phyloP scores from a whole-genome alignment of 23 tunicate species.

The Oikopleura albicans region DNA sequence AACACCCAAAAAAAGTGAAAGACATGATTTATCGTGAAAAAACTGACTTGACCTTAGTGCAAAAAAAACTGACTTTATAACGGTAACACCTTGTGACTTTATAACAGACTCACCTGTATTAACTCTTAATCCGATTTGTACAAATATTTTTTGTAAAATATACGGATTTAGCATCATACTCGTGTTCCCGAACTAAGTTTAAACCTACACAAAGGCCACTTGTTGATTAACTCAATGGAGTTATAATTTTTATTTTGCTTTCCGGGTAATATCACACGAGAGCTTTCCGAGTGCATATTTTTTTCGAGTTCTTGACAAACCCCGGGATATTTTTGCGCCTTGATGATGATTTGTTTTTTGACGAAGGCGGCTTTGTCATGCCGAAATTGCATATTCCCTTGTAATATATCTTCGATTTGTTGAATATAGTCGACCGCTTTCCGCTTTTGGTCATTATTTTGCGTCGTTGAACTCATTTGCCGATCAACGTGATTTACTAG shows the following conservation, averaged over 20 bases:
- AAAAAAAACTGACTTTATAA: no score
- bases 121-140: no score
- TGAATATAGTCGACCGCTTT: background rate
- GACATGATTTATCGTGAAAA: no score
- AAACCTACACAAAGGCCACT: no score
- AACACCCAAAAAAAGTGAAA: no score
- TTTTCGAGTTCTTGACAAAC: background rate
- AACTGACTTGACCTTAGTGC: no score
- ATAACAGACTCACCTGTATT: no score
- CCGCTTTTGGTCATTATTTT: background rate
- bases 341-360: background rate
- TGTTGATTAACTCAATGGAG: background rate
- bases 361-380: background rate
- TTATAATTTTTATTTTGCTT: background rate
- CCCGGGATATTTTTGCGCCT: background rate
- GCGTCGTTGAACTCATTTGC: constrained; percentile 15
- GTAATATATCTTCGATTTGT: background rate
- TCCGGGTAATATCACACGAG: background rate
- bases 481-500: background rate
- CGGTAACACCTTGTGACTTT: no score
- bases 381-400: background rate
- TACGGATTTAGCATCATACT: no score
- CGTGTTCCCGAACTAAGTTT: no score
- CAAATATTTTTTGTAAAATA: no score
- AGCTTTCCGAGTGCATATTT: background rate